These are phyloP conservation scores for Neodiprion fabricii DNA, from an alignment of 1,140 invertebrate species.

Conservation along the genomic window DNA sequence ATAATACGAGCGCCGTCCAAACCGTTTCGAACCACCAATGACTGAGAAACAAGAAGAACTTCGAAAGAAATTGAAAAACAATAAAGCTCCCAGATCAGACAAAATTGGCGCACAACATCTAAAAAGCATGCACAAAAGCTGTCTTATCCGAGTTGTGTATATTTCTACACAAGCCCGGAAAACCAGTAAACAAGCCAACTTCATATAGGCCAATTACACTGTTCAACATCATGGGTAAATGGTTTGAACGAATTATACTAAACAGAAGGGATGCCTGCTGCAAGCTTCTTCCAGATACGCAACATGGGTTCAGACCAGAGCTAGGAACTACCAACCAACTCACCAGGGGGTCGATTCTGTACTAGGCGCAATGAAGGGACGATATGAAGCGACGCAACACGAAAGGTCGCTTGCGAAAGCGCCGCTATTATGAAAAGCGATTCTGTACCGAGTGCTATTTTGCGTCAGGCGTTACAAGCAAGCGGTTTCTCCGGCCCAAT, in stretches of 20 bases:
- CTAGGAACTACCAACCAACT: conserved; percentile 2
- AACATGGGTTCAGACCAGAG: conserved; percentile 5
- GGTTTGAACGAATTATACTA: conserved; percentile 26
- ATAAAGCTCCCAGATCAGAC: not conserved
- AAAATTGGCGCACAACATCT: not conserved
- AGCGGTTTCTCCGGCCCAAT: too few species aligned
- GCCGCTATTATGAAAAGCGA: too few species aligned
- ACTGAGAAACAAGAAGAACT: not conserved
- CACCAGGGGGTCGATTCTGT: not conserved
- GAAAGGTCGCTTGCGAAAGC: too few species aligned
- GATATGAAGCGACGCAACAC: too few species aligned
- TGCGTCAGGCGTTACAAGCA: too few species aligned
- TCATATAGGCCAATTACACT: conserved; percentile 34
- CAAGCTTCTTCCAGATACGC: not conserved
- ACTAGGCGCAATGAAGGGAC: not conserved
- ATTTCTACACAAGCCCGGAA: conserved; percentile 27
- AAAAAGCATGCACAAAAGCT: not conserved
- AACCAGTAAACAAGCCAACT: conserved; percentile 7
- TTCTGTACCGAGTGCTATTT: too few species aligned
- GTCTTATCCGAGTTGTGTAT: not conserved
- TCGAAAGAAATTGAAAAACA: not conserved
- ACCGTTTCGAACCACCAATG: not conserved
- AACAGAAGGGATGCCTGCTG: not conserved
- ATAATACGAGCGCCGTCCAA: not conserved
- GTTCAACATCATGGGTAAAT: conserved; percentile 30